Evolutionary conservation across 2,797 vertebrate species (phyloP), one percentile per base, ranked within the genome.

Genomic region (Cossypha dichroa): DNA sequence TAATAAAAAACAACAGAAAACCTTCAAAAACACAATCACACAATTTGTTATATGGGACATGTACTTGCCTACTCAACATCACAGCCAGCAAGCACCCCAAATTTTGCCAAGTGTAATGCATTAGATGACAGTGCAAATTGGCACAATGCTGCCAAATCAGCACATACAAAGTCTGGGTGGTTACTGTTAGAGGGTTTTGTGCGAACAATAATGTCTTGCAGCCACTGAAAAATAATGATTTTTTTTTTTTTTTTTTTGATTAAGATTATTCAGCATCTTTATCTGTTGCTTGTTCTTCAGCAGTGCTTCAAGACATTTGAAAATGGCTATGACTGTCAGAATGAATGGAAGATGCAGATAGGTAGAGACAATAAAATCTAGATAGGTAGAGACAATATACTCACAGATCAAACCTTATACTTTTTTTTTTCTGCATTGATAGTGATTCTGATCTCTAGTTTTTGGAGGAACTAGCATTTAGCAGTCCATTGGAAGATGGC

Each of bases 41-140:
- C 22, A 60, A 14, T 67, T 74, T 90, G 7, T 59, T 56, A 29
- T 26, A 51, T 28, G 51, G 19, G 66, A 46, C 17, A 38, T 29
- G 10, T 46, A 54, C 73, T 46, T 85, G 9, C 14, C 41, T 63
- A 40, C 25, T 59, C 15, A 69, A 43, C 13, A 34, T 36, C 22
- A 73, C 7, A 25, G 13, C 46, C 60, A 64, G 15, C 14, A 54
- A 0, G 0, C 3, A 36, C 19, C 4, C 34, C 36, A 13, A 43
- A 33, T 36, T 87, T 92, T 63, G 16, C 25, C 43, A 63, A 76
- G 29, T n/a, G 8, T 56, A 90, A 45, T 43, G 14, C 26, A 34
- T 28, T 62, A 69, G 11, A 40, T 69, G 4, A 45, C 31, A 28
- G 3, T 63, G 23, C 29, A 66, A 59, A 76, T 4, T 62, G n/a